Conservation (phyloP, 2,888 invertebrate genomes). For the Agrochola lychnidis region DNA sequence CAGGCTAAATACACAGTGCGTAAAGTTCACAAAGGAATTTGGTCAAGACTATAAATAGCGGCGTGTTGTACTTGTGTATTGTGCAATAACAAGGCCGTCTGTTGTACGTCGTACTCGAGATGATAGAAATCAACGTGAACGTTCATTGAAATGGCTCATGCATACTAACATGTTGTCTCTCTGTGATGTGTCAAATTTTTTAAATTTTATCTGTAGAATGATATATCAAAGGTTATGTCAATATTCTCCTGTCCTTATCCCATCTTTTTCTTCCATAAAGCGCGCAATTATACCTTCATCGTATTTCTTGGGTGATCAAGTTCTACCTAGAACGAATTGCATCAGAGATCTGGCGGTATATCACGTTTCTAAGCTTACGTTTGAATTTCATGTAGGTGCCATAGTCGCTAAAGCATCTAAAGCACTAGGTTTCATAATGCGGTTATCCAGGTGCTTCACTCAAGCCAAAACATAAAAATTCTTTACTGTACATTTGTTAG, state of each 20-base stretch:
- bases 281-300: too few relatives aligned
- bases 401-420: too few relatives aligned
- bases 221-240: background rate
- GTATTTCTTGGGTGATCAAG: too few relatives aligned
- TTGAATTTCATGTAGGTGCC: too few relatives aligned
- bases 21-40: slow-evolving; percentile 42
- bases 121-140: background rate
- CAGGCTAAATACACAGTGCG: slow-evolving; percentile 32
- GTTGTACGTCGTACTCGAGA: background rate
- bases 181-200: background rate
- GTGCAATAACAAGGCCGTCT: background rate
- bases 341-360: too few relatives aligned
- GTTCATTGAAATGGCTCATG: background rate
- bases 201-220: background rate
- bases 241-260: background rate
- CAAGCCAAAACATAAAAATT: too few relatives aligned
- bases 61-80: slow-evolving; percentile 14
- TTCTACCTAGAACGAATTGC: too few relatives aligned
- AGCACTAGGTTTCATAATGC: too few relatives aligned
- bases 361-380: too few relatives aligned
- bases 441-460: too few relatives aligned
- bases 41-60: slow-evolving; percentile 20
- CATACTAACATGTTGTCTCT: background rate
- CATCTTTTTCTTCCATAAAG: background rate
- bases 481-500: too few relatives aligned